Percentiles rank a stretch among this genome's conserved stretches.
Evolutionary conservation across 2,113 vertebrate species (phyloP).

Genomic region (Labeo catla): DNA sequence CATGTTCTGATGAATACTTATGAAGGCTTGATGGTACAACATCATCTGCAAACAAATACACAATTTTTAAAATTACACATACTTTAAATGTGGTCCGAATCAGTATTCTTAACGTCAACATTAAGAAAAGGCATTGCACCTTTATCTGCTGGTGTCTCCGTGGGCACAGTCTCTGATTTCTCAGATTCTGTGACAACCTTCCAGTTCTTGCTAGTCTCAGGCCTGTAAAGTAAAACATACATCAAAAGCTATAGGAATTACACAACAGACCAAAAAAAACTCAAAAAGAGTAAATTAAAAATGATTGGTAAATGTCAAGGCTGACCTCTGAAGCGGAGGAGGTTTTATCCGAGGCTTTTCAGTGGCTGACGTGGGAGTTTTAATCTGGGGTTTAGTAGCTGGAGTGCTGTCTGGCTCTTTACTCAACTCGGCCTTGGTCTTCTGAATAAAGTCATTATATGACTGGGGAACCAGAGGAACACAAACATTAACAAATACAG

Average conservation of each 20-base stretch:
- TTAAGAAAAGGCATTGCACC: conserved; percentile 68
- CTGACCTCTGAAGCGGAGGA: conserved; percentile 80
- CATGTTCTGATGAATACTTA: conserved; percentile 66
- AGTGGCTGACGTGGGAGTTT: conserved; percentile 74
- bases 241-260: neutral
- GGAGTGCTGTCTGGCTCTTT: conserved; percentile 79
- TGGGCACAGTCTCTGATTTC: conserved; percentile 70
- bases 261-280: neutral
- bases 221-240: conserved; percentile 65
- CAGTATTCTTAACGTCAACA: neutral
- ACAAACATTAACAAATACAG: neutral
- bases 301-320: neutral
- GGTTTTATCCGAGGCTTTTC: conserved; percentile 81
- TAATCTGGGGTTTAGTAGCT: conserved; percentile 81
- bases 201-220: conserved; percentile 79
- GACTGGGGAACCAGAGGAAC: conserved; percentile 72
- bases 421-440: conserved; percentile 91
- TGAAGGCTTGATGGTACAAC: conserved; percentile 54
- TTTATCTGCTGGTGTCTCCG: conserved; percentile 77
- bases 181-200: conserved; percentile 78
- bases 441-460: conserved; percentile 94
- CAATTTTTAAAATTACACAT: neutral
- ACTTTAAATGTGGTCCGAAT: neutral
- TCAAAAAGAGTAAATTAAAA: neutral
- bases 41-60: conserved; percentile 56